Evolutionary conservation across 2,888 invertebrate genomes (phyloP), one percentile per base, ranked within the genome.

Genomic region (Cryptocheilus praepositus): DNA sequence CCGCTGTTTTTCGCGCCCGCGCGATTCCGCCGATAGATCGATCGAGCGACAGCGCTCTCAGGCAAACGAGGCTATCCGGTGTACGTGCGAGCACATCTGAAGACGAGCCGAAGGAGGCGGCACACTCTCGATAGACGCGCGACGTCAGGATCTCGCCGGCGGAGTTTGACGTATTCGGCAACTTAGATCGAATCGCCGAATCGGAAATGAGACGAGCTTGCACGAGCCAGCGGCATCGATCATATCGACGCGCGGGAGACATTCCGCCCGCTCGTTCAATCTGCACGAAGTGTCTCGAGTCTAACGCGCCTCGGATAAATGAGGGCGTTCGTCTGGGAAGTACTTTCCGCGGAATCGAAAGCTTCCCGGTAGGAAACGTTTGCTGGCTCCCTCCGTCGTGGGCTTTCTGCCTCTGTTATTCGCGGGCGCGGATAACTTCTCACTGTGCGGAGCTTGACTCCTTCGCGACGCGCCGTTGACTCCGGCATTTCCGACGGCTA

Each of bases 201-300:
- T 59, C 62, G 53, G 19, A 60, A 54, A 57, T 60, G 52, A 46
- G 70, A 61, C 56, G 51, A 36, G 53, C 44, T 49, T 49, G 16
- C 49, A 36, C 36, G 36, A 36, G 36, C 36, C 19, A 19, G 46
- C 7, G 54, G 51, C 76, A 67, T 76, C 71, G 71, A 76, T 76
- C 76, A 76, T 76, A 76, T 76, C 67, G 67, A 62, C 61, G 60
- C 61, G 70, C 61, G 65, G 65, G 63, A 54, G 61, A 22, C 61
- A 68, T 65, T 61, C 64, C 52, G 28, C 64, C 46, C 60, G 70
- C 69, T 76, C 75, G 73, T 73, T 70, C 76, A 73, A 76, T 76
- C 76, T 62, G 70, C 65, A 62, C 53, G 57, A 65, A 75, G 66
- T 65, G 70, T 66, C 76, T 57, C 76, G 67, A 28, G 61, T 61